phyloP scores from a whole-genome alignment of 2,888 invertebrate species.

The Zygaena filipendulae region DNA sequence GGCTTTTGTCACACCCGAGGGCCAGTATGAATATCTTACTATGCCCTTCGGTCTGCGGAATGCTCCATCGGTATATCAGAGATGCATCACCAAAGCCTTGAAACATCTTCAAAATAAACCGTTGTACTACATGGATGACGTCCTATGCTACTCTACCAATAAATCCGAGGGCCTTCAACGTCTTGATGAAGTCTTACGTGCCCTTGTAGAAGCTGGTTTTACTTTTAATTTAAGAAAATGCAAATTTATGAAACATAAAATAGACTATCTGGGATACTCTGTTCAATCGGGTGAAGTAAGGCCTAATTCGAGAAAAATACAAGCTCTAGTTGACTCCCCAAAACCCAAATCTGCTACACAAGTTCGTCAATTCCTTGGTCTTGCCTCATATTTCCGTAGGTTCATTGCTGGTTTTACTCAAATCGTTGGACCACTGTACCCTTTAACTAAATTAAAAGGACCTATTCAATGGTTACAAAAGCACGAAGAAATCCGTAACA shows the following conservation, averaged over 20 bases:
- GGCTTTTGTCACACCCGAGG: slow-evolving; percentile 22
- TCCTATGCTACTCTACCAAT: slow-evolving; percentile 3
- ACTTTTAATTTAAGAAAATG: slow-evolving; percentile 9
- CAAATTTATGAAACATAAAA: too few relatives aligned
- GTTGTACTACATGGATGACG: slow-evolving; percentile 7
- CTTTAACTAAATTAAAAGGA: too few relatives aligned
- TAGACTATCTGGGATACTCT: slow-evolving; percentile 3
- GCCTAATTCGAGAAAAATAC: slow-evolving; percentile 5
- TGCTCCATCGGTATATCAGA: slow-evolving; percentile 19
- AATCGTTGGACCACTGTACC: slow-evolving; percentile 10
- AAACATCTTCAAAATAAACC: neutral
- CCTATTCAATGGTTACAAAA: slow-evolving; percentile 15
- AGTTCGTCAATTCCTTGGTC: slow-evolving; percentile 17
- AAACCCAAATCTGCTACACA: slow-evolving; percentile 15
- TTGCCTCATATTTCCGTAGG: slow-evolving; percentile 16
- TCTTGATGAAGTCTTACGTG: neutral
- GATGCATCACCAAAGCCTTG: slow-evolving; percentile 17
- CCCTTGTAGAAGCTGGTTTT: slow-evolving; percentile 3
- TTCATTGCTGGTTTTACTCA: slow-evolving; percentile 17
- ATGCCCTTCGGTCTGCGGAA: slow-evolving; percentile 25
- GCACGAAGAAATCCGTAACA: slow-evolving; percentile 13
- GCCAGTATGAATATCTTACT: slow-evolving; percentile 20
- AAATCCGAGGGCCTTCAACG: slow-evolving; percentile 1
- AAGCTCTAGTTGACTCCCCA: slow-evolving; percentile 12
- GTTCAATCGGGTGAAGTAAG: slow-evolving; percentile 1